phyloP scores from a whole-genome alignment of 2,888 invertebrate genomes.

The Cosmopolites sordidus region DNA sequence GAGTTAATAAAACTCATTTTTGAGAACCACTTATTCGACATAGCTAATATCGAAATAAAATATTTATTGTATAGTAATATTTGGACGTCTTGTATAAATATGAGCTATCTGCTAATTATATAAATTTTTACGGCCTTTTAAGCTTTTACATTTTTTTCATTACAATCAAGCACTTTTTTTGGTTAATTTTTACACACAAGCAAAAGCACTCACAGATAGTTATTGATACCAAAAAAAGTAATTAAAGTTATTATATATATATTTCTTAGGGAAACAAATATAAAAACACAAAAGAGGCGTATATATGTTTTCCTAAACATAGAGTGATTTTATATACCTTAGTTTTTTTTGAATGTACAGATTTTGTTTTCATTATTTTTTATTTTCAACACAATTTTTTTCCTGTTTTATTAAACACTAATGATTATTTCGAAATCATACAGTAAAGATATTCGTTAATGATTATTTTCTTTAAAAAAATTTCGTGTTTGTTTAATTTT shows the following conservation, averaged over 20 bases:
- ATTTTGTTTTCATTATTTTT: background rate
- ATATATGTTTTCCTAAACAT: background rate
- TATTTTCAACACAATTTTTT: conserved; percentile 4
- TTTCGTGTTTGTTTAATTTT: conserved; percentile 4
- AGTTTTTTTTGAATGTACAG: too few relatives aligned
- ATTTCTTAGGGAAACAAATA: background rate
- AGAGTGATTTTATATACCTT: too few relatives aligned
- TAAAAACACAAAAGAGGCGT: background rate
- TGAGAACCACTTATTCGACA: too few relatives aligned
- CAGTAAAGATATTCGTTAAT: background rate
- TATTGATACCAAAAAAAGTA: conserved; percentile 38
- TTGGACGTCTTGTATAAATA: too few relatives aligned
- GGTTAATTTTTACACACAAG: conserved; percentile 18
- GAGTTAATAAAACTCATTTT: too few relatives aligned
- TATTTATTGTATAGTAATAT: too few relatives aligned
- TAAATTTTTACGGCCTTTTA: background rate
- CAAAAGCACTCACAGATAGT: conserved; percentile 41
- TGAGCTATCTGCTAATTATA: too few relatives aligned
- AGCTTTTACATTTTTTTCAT: conserved; percentile 15
- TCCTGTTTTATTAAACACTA: conserved; percentile 8
- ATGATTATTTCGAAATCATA: conserved; percentile 7
- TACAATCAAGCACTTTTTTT: conserved; percentile 18
- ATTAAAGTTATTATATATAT: background rate
- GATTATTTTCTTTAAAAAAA: background rate
- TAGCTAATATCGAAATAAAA: too few relatives aligned